These are phyloP conservation scores for Gila orcuttii DNA, from an alignment of 2,113 vertebrate species.

Conservation along the genomic window DNA sequence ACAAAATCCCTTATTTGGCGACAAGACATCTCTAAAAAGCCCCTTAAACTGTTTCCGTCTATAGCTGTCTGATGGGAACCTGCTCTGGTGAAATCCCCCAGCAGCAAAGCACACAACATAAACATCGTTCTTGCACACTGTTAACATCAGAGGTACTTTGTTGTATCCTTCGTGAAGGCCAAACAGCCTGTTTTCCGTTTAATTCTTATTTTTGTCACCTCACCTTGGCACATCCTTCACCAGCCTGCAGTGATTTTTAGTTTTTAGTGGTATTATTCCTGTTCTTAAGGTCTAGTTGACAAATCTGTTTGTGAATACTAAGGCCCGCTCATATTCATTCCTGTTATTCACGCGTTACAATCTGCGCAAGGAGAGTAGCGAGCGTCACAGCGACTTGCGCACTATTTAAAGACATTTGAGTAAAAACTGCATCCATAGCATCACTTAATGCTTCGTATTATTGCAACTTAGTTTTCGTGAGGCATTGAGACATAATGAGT, in stretches of 20 bases:
- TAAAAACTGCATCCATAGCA: not conserved
- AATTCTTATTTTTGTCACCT: not conserved
- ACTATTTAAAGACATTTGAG: not conserved
- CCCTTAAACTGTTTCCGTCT: not conserved
- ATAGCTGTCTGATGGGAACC: not conserved
- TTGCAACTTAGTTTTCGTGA: not conserved
- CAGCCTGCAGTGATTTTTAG: constrained; percentile 19
- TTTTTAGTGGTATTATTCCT: constrained; percentile 1
- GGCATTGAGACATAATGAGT: constrained; percentile 10
- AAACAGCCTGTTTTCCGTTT: not conserved
- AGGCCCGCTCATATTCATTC: too few species aligned
- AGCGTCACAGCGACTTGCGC: too few species aligned
- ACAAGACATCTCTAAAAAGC: not conserved
- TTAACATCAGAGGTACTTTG: constrained; percentile 28
- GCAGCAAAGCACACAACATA: constrained; percentile 3
- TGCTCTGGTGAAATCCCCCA: constrained; percentile 25
- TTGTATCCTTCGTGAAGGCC: constrained; percentile 11
- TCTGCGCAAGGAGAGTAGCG: not conserved
- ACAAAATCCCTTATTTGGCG: not conserved
- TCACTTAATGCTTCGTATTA: not conserved
- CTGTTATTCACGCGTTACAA: too few species aligned
- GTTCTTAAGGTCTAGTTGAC: not conserved
- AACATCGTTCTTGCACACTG: not conserved
- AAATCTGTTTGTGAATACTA: not conserved
- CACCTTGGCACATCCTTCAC: constrained; percentile 10